A percentile compares a stretch with the other conserved stretches of the same genome.
Conservation (phyloP, 2,797 vertebrate genomes). For the Pygocentrus nattereri region DNA sequence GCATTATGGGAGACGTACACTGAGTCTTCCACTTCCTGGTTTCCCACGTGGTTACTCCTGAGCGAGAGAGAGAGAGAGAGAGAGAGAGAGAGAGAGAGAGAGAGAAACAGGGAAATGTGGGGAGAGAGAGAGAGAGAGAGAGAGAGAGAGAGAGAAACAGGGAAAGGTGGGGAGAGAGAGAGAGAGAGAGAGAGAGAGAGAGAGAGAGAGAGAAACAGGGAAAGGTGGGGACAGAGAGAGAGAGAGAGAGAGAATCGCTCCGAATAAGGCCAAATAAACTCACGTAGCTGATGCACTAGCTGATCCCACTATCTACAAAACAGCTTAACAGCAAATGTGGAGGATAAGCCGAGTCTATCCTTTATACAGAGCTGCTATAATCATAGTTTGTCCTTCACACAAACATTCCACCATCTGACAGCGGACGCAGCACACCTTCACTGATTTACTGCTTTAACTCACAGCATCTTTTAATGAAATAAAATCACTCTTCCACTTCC, state of each 20-base stretch:
- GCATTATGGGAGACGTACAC: slow-evolving; percentile 22
- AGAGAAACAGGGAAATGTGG: too few species aligned
- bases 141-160: too few species aligned
- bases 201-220: too few species aligned
- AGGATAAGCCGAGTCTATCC: background rate
- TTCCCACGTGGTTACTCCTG: background rate
- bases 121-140: too few species aligned
- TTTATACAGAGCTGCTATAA: background rate
- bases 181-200: background rate
- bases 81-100: background rate
- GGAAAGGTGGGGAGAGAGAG: too few species aligned
- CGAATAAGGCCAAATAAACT: background rate
- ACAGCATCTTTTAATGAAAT: too few species aligned
- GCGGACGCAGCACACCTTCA: background rate
- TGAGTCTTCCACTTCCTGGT: background rate
- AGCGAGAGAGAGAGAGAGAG: too few species aligned
- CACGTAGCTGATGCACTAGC: background rate
- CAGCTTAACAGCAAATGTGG: background rate
- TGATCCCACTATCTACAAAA: background rate
- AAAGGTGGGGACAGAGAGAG: too few species aligned
- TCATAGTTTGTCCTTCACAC: background rate
- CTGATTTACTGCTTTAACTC: background rate
- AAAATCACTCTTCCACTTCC: too few species aligned
- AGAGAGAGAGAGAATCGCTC: too few species aligned
- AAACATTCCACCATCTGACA: background rate